These are phyloP conservation scores for Butorides virescens DNA, from an alignment of 2,113 vertebrate genomes.

Conservation along the genomic window DNA sequence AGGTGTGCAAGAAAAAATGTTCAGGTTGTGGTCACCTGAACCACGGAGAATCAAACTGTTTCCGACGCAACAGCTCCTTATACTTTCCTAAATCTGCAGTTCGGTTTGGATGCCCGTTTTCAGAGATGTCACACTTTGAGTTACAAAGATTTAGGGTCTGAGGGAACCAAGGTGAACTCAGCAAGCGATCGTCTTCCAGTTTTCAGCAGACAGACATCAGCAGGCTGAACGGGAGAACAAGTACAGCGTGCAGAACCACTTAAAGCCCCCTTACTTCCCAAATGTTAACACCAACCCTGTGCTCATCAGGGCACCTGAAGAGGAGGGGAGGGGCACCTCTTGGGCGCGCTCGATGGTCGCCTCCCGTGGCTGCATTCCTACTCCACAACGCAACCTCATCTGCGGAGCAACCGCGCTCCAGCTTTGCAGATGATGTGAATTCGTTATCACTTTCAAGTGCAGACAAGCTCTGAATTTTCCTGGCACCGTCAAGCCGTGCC, in stretches of 20 bases:
- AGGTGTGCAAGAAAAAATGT: not conserved
- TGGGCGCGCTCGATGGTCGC: accelerated
- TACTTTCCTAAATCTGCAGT: not conserved
- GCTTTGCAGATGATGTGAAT: not conserved
- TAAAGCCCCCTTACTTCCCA: not conserved
- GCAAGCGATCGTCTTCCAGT: not conserved
- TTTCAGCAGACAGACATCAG: not conserved
- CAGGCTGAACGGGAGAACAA: not conserved
- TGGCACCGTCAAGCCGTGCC: not conserved
- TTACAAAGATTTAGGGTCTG: not conserved
- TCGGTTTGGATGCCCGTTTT: not conserved
- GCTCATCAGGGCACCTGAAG: not conserved
- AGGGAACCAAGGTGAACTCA: not conserved
- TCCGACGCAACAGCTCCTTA: not conserved
- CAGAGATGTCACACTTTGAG: not conserved
- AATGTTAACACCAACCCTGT: too few species aligned
- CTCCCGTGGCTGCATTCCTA: accelerated
- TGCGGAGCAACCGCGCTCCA: not conserved
- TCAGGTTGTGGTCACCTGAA: not conserved
- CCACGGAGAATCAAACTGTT: not conserved
- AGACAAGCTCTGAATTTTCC: not conserved
- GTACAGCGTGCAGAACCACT: not conserved
- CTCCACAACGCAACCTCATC: accelerated
- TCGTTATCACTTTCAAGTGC: not conserved
- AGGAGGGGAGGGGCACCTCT: not conserved